Evolutionary conservation across 1,140 invertebrate genomes (phyloP), one percentile per base, ranked within the genome.

Genomic region (Formica selysi): DNA sequence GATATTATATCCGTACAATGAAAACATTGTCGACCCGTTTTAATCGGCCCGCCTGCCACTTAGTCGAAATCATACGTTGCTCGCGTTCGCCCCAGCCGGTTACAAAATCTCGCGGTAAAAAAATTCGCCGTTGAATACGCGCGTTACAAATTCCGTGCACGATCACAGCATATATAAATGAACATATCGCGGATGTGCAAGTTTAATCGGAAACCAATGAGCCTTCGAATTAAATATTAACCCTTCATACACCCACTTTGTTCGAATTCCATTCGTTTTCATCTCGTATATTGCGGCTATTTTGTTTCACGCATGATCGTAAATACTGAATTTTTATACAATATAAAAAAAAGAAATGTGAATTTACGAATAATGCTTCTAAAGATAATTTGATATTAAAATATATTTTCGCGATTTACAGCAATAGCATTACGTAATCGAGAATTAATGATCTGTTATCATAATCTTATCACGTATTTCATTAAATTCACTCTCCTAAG

Each of bases 161-260:
- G 10, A 7, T 29, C 16, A n/a, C 26, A n/a, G 76, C 38, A 36
- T 26, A 59, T 51, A 61, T 41, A 83, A 83, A 73, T 83, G 79
- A 54, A 61, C 51, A 44, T 81, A 41, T 59, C 51, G 36, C 7
- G 26, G 51, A 10, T 0, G 38, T 26, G 54, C 38, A 41, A 48
- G 26, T 78, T 74, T 73, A 73, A 83, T 83, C 54, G 79, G 38
- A 83, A 83, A 73, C 54, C 79, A 74, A 83, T 74, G 36, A 73
- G 68, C 68, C 41, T 83, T 48, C 79, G 26, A 61, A 81, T 81
- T 81, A 81, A 81, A 83, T 83, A 83, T 83, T 73, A 73, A 54
- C 38, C 10, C 48, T 19, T 57, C 19, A 38, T 32, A 22, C 22
- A 22, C 22, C 16, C 51, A 22, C 16, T 3, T 68, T 54, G 68